Evolutionary conservation across 2,888 invertebrate genomes (phyloP).

Genomic region (Lapara coniferarum): DNA sequence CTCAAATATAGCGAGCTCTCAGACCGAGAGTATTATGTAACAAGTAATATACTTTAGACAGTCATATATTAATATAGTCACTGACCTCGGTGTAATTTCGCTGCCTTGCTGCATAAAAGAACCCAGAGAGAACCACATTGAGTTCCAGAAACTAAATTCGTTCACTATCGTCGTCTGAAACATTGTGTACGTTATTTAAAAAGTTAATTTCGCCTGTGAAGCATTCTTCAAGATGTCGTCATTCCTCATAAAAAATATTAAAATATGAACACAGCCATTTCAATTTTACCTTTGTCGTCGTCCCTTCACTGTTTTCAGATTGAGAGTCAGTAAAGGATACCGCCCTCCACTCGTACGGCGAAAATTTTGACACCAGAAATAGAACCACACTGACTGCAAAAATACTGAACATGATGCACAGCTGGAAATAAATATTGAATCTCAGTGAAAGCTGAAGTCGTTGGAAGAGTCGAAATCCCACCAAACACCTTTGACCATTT

Average conservation of each 20-base stretch:
- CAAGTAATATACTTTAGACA: constrained; percentile 35
- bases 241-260: constrained; percentile 9
- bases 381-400: constrained; percentile 97
- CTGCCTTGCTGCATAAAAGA: constrained; percentile 99
- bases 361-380: constrained; percentile 97
- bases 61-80: constrained; percentile 52
- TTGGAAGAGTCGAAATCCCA: not conserved
- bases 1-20: constrained; percentile 1
- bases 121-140: constrained; percentile 98
- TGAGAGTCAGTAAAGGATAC: constrained; percentile 70
- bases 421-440: constrained; percentile 56
- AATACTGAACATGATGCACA: constrained; percentile 91
- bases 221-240: constrained; percentile 4
- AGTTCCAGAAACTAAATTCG: constrained; percentile 97
- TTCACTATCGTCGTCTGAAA: constrained; percentile 89
- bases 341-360: constrained; percentile 97
- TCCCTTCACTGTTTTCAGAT: constrained; percentile 56
- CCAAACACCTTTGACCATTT: constrained; percentile 1
- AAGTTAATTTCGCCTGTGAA: constrained; percentile 35
- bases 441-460: not conserved
- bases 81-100: constrained; percentile 96
- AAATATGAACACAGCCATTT: constrained; percentile 4
- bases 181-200: constrained; percentile 33
- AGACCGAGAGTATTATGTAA: constrained; percentile 15
- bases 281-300: constrained; percentile 57